Evolutionary conservation across 2,888 invertebrate genomes (phyloP), one percentile per base, ranked within the genome.

Genomic region (Phalera bucephala): DNA sequence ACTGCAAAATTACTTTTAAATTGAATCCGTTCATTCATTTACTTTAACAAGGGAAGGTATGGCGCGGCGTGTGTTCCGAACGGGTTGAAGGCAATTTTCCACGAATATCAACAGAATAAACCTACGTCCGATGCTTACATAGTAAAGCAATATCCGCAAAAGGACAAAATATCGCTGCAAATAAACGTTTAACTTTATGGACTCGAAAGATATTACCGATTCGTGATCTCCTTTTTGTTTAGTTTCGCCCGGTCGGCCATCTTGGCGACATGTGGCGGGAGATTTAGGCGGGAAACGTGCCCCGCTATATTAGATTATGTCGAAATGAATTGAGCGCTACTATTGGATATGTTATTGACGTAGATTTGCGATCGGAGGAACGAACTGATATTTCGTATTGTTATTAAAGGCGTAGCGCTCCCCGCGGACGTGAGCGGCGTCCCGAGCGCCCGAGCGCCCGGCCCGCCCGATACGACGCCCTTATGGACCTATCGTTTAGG

Each of bases 271-370:
- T 89, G 86, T 88, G 89, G 87, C 84, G 80, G 86, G 68, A 88
- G 87, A 89, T 89, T 89, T 88, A 89, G 84, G 78, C 87, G 83
- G 83, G 80, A 83, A 86, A 85, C 89, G 89, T 89, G 89, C 84
- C 78, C 83, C 70, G 81, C 83, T 81, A 81, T 87, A 88, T 87
- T 81, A 86, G 86, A 86, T 88, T 87, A 88, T 86, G 88, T 85
- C 83, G 88, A 82, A 89, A 88, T 88, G 89, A 88, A 89, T 88
- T 86, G 89, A 79, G 78, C 77, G 77, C 86, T 84, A 85, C 87
- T 88, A 89, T 88, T 87, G 88, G 88, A 89, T 89, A 86, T 89
- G 89, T 88, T 89, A 89, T 89, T 87, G 89, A 88, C 86, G 82
- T 86, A 88, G 87, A 89, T 89, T 89, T 89, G 88, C 89, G 89